A percentile compares a stretch with the other conserved stretches of the same genome.
Evolutionary conservation across 2,888 invertebrate genomes (phyloP).

Genomic region (Lithophane ornitopus): DNA sequence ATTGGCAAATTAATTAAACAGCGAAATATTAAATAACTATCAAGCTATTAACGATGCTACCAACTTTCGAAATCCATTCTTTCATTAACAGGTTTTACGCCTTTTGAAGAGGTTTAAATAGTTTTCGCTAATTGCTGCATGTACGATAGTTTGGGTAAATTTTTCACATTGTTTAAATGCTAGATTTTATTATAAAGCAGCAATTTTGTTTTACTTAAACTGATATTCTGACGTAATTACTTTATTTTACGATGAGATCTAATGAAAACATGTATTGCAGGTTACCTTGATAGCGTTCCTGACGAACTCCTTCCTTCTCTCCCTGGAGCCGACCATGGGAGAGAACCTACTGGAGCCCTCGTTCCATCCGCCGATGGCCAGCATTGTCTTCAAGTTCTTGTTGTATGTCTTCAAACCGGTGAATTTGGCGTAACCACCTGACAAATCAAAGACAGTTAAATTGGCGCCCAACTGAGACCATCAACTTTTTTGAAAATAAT

Average conservation of each 20-base stretch:
- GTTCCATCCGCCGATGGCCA: slow-evolving; percentile 98
- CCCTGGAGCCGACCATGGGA: slow-evolving; percentile 95
- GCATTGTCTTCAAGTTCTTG: slow-evolving; percentile 96
- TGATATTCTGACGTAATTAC: not conserved
- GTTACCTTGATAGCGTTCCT: slow-evolving; percentile 95
- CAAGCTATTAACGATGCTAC: not conserved
- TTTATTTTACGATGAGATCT: not conserved
- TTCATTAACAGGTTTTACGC: not conserved
- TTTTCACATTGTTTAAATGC: not conserved
- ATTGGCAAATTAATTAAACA: not conserved
- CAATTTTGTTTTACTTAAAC: not conserved
- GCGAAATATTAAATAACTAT: not conserved
- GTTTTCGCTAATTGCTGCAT: not conserved
- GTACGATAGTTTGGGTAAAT: too few relatives aligned
- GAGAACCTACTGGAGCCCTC: slow-evolving; percentile 97
- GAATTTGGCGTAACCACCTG: slow-evolving; percentile 98
- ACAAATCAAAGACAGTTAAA: not conserved
- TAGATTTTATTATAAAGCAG: not conserved
- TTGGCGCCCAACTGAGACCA: slow-evolving; percentile 8
- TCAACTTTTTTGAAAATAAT: too few relatives aligned
- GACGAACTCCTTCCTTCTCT: slow-evolving; percentile 94
- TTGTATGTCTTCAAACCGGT: slow-evolving; percentile 98
- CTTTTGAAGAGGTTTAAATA: not conserved
- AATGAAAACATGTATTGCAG: not conserved
- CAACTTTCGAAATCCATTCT: not conserved